phyloP scores from a whole-genome alignment of 2,113 vertebrate genomes.

The Thalassoma bifasciatum region DNA sequence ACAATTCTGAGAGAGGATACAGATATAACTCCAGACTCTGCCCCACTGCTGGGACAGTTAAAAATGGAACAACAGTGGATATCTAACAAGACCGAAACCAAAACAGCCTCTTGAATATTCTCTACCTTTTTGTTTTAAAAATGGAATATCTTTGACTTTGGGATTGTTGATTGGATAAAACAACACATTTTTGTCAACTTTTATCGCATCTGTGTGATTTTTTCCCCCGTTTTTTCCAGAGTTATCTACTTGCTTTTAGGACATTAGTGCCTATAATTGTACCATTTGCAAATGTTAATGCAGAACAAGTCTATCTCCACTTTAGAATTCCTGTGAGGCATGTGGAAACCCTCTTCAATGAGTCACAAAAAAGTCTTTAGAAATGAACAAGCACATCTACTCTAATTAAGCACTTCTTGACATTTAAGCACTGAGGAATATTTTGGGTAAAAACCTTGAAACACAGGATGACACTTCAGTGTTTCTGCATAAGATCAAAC shows the following conservation, averaged over 20 bases:
- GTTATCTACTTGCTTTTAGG: too few relatives aligned
- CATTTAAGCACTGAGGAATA: neutral
- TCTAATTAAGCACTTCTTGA: neutral
- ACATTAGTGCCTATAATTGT: neutral
- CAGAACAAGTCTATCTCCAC: neutral
- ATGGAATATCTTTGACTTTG: too few relatives aligned
- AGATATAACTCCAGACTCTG: neutral
- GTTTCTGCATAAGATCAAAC: slow-evolving; percentile 19
- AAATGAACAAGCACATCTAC: neutral
- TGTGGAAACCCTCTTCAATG: neutral
- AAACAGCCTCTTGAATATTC: neutral
- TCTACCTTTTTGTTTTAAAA: too few relatives aligned
- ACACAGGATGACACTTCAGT: neutral
- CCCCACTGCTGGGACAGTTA: neutral
- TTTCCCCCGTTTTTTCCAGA: neutral
- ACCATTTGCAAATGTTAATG: neutral
- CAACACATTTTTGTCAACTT: neutral
- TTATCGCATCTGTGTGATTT: neutral
- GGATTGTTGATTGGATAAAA: too few relatives aligned
- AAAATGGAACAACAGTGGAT: neutral
- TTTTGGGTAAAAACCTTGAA: neutral
- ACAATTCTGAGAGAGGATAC: neutral
- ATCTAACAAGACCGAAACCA: neutral
- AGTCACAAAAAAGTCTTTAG: slow-evolving; percentile 1
- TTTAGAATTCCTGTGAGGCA: neutral